Conservation (phyloP, 2,113 vertebrate genomes). For the Dromaius novaehollandiae region DNA sequence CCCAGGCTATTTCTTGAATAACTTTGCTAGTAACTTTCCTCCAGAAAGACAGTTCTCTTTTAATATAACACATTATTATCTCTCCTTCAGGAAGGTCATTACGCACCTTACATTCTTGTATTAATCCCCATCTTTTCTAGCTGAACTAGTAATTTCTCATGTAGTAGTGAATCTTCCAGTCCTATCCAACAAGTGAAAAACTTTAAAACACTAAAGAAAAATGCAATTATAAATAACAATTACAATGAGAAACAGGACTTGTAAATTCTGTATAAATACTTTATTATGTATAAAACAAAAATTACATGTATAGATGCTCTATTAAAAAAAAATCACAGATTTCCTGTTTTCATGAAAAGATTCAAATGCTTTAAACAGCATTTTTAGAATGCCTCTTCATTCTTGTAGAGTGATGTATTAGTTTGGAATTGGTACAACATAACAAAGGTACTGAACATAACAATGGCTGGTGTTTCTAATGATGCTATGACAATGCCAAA, state of each 20-base stretch:
- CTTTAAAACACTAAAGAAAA: not conserved
- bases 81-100: not conserved
- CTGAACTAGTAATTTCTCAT: not conserved
- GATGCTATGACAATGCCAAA: not conserved
- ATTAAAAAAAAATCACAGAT: constrained; percentile 32
- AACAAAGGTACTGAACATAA: not conserved
- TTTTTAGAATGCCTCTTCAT: not conserved
- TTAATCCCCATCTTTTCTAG: not conserved
- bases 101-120: not conserved
- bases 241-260: not conserved
- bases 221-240: not conserved
- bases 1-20: not conserved
- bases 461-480: not conserved
- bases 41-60: not conserved
- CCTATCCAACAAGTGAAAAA: not conserved
- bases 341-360: constrained; percentile 1
- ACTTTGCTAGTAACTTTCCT: not conserved
- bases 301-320: constrained; percentile 9
- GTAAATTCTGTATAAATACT: constrained; percentile 53
- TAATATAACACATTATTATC: not conserved
- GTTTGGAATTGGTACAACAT: not conserved
- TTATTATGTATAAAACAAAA: constrained; percentile 57
- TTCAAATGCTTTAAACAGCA: not conserved
- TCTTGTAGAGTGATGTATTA: not conserved
- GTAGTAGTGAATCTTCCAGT: not conserved